Evolutionary conservation across 2,113 vertebrate genomes (phyloP), one percentile per base, ranked within the genome.

Genomic region (Esox niger): DNA sequence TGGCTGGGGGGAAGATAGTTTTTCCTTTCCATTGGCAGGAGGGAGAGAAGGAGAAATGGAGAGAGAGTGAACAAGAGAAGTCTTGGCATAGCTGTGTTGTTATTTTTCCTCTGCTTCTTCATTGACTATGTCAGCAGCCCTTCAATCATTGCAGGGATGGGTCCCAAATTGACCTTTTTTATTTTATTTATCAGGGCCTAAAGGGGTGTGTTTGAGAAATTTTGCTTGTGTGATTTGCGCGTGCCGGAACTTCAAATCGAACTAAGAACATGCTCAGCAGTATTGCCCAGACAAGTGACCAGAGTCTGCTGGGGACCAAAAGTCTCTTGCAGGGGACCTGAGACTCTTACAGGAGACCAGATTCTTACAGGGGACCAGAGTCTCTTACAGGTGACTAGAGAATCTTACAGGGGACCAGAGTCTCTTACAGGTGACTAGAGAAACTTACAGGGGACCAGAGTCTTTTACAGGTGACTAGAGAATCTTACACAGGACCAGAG

Each of bases 21-120:
- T 91, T 91, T 91, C 87, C 85, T 70, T 79, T 82, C 76, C 59
- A 68, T 79, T 90, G 87, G 88, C 84, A 87, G 78, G 70, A 49
- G 32, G 58, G 15, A 64, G 69, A 78, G 78, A 77, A 30, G 54
- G 43, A 43, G 59, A 62, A 43, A 27, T 29, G 33, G 71, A 67
- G 62, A 66, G 55, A 61, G 67, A 72, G 66, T 79, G 26, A 30
- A 63, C 64, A 73, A 54, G 56, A 61, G 62, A 62, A 66, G 78
- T 69, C 82, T 90, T 88, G 88, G 85, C 84, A 84, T 77, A 82
- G n/a, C 27, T 21, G 72, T 71, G 74, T 87, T 89, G 78, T 87
- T 89, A 84, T 91, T 90, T 87, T 88, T 87, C 79, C 79, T 84
- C 86, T 80, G 54, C 73, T 84, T 86, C 82, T 67, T 82, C 79